Percentiles rank a stretch among this genome's conserved stretches.
These are phyloP conservation scores for Acanthoscelides obtectus DNA, from an alignment of 2,888 invertebrate species.

Conservation along the genomic window DNA sequence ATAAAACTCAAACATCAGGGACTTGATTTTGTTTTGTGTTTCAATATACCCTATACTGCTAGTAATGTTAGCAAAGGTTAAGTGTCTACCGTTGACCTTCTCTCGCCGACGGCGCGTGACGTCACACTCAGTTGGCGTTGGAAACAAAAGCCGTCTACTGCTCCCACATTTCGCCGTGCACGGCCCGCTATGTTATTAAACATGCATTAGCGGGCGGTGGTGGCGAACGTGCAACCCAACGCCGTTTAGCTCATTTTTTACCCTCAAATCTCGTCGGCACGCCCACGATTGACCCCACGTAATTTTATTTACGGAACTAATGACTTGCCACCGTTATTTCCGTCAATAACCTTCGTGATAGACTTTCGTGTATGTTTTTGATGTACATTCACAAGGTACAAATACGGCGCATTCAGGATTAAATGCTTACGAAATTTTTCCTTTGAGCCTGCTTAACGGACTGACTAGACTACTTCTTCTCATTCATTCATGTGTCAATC, in stretches of 20 bases:
- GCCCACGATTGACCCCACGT: constrained; percentile 25
- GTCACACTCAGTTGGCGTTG: constrained; percentile 6
- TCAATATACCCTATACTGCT: too few species aligned
- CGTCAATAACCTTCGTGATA: constrained; percentile 1
- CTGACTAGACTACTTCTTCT: too few species aligned
- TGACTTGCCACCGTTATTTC: constrained; percentile 13
- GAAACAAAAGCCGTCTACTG: constrained; percentile 40
- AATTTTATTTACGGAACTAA: constrained; percentile 19
- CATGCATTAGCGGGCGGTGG: constrained; percentile 35
- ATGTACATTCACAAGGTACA: background rate
- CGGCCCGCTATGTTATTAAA: constrained; percentile 41
- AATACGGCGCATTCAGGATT: too few species aligned
- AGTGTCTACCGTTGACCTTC: constrained; percentile 1
- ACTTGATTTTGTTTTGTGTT: too few species aligned
- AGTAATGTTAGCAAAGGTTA: constrained; percentile 12
- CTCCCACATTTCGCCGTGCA: constrained; percentile 3
- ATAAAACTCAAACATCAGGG: too few species aligned
- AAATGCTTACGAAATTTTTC: too few species aligned
- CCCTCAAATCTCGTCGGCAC: constrained; percentile 35
- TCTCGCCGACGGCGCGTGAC: background rate
- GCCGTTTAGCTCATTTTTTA: constrained; percentile 32
- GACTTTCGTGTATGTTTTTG: background rate
- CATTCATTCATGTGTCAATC: too few species aligned
- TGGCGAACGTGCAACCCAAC: background rate
- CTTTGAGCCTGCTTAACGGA: too few species aligned